These are phyloP conservation scores for Pterostichus madidus DNA, from an alignment of 2,888 invertebrate genomes.

Conservation along the genomic window DNA sequence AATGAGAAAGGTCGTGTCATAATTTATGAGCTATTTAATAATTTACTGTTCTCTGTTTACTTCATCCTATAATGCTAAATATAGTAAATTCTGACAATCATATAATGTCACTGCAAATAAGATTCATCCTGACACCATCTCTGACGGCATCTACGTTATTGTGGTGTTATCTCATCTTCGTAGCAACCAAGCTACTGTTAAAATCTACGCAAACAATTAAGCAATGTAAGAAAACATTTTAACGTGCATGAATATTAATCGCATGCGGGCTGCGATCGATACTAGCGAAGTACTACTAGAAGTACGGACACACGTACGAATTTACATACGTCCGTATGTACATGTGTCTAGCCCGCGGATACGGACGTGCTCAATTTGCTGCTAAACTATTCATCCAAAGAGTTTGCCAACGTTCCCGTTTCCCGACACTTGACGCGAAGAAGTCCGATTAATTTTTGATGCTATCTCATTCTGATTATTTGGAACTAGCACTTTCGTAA, in stretches of 20 bases:
- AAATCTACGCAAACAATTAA: conserved; percentile 46
- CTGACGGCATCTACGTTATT: too few relatives aligned
- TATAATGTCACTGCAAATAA: too few relatives aligned
- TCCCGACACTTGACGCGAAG: conserved; percentile 27
- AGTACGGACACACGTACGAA: conserved; percentile 25
- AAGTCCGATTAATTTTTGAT: conserved; percentile 32
- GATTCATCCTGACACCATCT: too few relatives aligned
- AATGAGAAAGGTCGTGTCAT: too few relatives aligned
- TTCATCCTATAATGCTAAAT: too few relatives aligned
- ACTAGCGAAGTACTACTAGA: conserved; percentile 8
- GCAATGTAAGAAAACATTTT: conserved; percentile 41
- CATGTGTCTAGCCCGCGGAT: conserved; percentile 53
- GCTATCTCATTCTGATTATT: conserved; percentile 30
- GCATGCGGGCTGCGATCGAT: conserved; percentile 37
- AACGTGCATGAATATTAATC: conserved; percentile 49
- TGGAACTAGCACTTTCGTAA: conserved; percentile 10
- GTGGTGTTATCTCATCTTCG: not conserved
- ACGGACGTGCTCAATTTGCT: conserved; percentile 61
- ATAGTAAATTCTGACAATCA: too few relatives aligned
- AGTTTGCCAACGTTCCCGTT: conserved; percentile 39
- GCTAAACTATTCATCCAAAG: conserved; percentile 54
- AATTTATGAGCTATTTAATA: too few relatives aligned
- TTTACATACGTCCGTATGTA: conserved; percentile 45
- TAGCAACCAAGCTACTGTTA: not conserved
- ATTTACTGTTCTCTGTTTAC: too few relatives aligned